Evolutionary conservation across 2,888 invertebrate species (phyloP).

Genomic region (Metallyticus violacea): DNA sequence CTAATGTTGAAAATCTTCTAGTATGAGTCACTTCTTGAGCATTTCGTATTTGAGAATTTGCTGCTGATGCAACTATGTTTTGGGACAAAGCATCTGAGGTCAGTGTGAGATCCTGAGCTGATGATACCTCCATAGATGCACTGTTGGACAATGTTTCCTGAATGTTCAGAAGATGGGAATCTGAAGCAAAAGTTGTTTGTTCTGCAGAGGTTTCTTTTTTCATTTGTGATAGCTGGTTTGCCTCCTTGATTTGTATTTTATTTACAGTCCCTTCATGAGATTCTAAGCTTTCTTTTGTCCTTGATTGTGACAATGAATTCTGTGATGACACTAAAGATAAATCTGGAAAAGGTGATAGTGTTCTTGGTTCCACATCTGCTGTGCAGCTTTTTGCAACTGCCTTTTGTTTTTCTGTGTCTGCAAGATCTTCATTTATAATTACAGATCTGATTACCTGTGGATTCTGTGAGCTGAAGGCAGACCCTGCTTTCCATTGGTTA

Average conservation of each 20-base stretch:
- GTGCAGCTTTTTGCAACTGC: not conserved
- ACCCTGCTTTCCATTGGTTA: not conserved
- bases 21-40: not conserved
- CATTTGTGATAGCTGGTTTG: too few relatives aligned
- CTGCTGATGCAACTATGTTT: not conserved
- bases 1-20: not conserved
- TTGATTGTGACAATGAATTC: not conserved
- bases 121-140: not conserved
- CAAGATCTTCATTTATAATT: not conserved
- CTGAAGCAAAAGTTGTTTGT: not conserved
- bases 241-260: not conserved
- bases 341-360: not conserved
- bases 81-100: not conserved
- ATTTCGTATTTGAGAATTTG: not conserved
- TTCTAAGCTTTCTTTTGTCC: not conserved
- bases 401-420: not conserved
- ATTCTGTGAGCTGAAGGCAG: not conserved
- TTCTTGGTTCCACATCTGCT: not conserved
- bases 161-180: not conserved
- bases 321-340: not conserved
- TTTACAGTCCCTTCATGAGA: not conserved
- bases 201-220: not conserved
- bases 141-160: not conserved
- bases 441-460: not conserved
- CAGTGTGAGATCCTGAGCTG: not conserved